Evolutionary conservation across 92 coral and sea anemone species (phyloP).

Genomic region (Palythoa grandiflora): DNA sequence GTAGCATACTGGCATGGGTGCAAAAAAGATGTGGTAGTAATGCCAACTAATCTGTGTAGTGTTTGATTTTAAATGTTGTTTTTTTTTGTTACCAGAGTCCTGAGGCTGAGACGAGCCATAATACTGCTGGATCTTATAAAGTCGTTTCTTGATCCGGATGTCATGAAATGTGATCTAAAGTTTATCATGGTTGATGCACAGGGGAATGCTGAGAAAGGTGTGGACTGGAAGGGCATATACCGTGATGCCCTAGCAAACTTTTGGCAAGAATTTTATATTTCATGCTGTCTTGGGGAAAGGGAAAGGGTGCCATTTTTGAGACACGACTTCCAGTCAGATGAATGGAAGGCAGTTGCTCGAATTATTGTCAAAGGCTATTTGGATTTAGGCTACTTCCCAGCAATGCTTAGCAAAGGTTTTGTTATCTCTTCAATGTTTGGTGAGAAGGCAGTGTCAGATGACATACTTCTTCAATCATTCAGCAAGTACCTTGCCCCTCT

Average conservation of each 20-base stretch:
- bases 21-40: conserved; percentile 23
- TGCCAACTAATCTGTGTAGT: conserved; percentile 13
- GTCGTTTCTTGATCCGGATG: conserved; percentile 12
- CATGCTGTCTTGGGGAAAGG: conserved; percentile 72
- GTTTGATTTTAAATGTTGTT: conserved; percentile 11
- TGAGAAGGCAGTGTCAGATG: conserved; percentile 27
- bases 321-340: conserved; percentile 46
- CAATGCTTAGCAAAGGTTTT: conserved; percentile 33
- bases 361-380: conserved; percentile 49
- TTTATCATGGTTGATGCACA: conserved; percentile 22
- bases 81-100: conserved; percentile 8
- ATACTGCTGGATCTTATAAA: conserved; percentile 29
- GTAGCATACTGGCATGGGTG: conserved; percentile 14
- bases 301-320: conserved; percentile 62
- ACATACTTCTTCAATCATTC: conserved; percentile 19
- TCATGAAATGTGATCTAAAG: conserved; percentile 29
- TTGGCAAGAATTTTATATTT: conserved; percentile 67
- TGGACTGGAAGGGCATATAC: conserved; percentile 62
- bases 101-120: conserved; percentile 29
- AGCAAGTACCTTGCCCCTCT: conserved; percentile 33
- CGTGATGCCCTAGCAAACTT: conserved; percentile 70
- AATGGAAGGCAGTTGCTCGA: conserved; percentile 51
- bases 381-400: conserved; percentile 50
- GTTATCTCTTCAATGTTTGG: conserved; percentile 38
- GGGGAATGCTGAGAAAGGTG: conserved; percentile 32